Evolutionary conservation across 2,797 vertebrate species (phyloP), one percentile per base, ranked within the genome.

Genomic region (Spondyliosoma cantharus): DNA sequence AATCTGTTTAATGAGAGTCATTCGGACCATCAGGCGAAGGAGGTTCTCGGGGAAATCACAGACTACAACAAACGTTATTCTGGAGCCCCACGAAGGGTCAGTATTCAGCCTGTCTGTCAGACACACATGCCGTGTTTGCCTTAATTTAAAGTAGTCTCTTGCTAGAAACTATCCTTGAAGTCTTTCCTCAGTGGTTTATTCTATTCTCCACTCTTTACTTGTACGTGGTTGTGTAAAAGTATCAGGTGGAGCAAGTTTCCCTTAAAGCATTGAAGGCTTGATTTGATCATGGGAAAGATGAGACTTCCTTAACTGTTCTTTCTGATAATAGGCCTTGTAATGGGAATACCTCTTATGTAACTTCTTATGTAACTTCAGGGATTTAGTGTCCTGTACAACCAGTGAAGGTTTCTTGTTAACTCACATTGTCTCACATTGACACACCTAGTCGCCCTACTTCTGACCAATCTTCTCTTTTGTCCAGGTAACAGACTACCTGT

Each of bases 51-150:
- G 27, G 95, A 96, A 83, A 95, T 97, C 43, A 94, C 81, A 86
- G 89, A 94, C 83, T 97, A 97, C 91, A 97, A 97, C 91, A 96
- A 92, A 67, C 94, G 94, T 20, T 96, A 96, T 81, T 97, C 96
- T 57, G 96, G 96, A 81, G 94, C 94, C n/a, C 95, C 95, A 16
- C 66, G 91, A 77, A 89, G 86, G 52, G 95, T 96, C 83, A 94
- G 95, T 93, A 45, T 50, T 32, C 49, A 17, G 24, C n/a, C 59
- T 27, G 4, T 74, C 12, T 14, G 24, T 48, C 48, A 62, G 19
- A 52, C n/a, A 12, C 29, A 50, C 5, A 19, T 52, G 15, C 15
- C 17, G 32, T 46, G 43, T 15, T 29, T 16, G 24, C 16, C 11
- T 49, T 71, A 16, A 13, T 1, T 37, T 3, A 62, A 76, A 27